Base-by-base conservation (phyloP, 2,113 vertebrate genomes). In the Catharus minimus region DNA sequence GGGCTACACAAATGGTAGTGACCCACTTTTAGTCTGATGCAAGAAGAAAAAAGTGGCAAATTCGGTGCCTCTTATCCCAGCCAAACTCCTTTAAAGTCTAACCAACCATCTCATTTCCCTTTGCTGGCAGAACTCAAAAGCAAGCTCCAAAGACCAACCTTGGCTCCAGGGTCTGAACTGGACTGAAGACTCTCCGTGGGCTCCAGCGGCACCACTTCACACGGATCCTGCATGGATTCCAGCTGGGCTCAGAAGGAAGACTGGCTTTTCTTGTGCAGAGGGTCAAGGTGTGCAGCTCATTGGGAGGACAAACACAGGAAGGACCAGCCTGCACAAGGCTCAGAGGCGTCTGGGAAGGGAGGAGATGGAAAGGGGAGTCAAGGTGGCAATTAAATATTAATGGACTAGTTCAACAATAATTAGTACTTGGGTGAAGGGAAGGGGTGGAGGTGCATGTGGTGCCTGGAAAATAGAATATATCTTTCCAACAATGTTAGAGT, bases 381-480 rank as follows among this genome's bases (percentile, higher is more conserved):
- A 84, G 43, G 77, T 87, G 55, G 47, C 83, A 92, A 95, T 95
- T 95, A 95, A 89, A 68, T 92, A 91, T 89, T 93, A 82, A 92
- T 82, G 71, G 62, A 83, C 46, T 41, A 36, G 86, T 93, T 86
- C 46, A 83, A 81, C 77, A 94, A 10, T 83, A 93, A 89, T 89
- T 88, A 91, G 65, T 58, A 12, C 53, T 75, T 79, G 66, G 71
- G 83, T 69, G 69, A 67, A 91, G 57, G 27, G 41, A 36, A 76
- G 52, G 77, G 68, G 88, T 81, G 86, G 92, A 92, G 62, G 58
- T 23, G 39, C 33, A 18, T 47, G 21, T 36, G 46, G 33, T 56
- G 58, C 28, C 23, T 83, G 58, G 49, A 55, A 72, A 73, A 73
- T 30, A 55, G n/a, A 61, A 71, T 14, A n/a, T 57, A n/a, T 62